Evolutionary conservation across 2,888 invertebrate species (phyloP), one percentile per base, ranked within the genome.

Genomic region (Aspidapion aeneum): DNA sequence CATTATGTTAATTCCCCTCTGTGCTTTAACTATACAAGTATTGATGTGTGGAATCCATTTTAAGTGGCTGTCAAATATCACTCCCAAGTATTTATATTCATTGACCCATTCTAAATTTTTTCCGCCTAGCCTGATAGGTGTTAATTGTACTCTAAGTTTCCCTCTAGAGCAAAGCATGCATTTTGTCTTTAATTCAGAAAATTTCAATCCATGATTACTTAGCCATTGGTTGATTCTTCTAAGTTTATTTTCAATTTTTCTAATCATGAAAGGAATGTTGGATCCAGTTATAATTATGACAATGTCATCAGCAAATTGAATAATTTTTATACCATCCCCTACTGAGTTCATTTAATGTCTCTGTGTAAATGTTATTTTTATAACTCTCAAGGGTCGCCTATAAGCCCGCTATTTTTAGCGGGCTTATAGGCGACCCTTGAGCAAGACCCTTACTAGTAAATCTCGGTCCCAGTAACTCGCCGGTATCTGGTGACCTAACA

Each of bases 1-100:
- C 57, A 61, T 56, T 19, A 61, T 16, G 19, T 61, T 61, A 19
- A 57, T 61, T 55, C 61, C 61, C 49, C 20, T 61, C 48, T 55
- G 57, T 1, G 61, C 56, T 51, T 57, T 61, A n/a, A 7, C 48
- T n/a, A n/a, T 21, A 18, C 18, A 17, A 9, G 35, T 18, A 48
- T 58, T 21, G 18, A 58, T 58, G 19, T 58, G 50, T 50, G 48
- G n/a, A 9, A 1, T 58, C 58, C 58, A 58, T 35, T 12, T 3
- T 12, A 35, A 7, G 3, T 16, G 35, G 18, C 19, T 16, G 18
- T 58, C 58, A 49, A 58, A 18, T 18, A 50, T 58, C n/a, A 49
- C 16, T 18, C 60, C 52, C 21, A 54, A 18, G 22, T 60, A 60
- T 60, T 54, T 60, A 21, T 60, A 60, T 2, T 60, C 60, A 2